Evolutionary conservation across 2,888 invertebrate genomes (phyloP).

Genomic region (Drosophila mulleri): DNA sequence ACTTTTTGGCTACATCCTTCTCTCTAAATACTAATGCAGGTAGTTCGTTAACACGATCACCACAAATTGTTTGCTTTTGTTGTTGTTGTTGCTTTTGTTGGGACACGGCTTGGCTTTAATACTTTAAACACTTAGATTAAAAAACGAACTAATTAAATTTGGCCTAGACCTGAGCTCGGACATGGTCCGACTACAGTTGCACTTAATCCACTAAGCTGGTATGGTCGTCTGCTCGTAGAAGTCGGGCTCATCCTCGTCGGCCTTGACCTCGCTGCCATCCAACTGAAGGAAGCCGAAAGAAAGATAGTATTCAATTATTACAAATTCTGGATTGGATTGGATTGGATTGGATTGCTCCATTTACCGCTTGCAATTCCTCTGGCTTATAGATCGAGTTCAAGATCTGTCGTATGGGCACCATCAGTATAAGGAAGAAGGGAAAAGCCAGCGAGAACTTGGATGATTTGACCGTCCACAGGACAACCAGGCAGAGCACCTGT

Average conservation of each 20-base stretch:
- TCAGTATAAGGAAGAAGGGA: constrained; percentile 96
- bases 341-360: constrained; percentile 64
- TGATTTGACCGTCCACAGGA: constrained; percentile 95
- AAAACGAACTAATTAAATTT: constrained; percentile 59
- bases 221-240: constrained; percentile 96
- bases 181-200: constrained; percentile 16
- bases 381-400: constrained; percentile 91
- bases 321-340: neutral
- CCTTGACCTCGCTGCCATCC: constrained; percentile 93
- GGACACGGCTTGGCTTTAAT: constrained; percentile 62
- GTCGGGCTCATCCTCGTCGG: constrained; percentile 95
- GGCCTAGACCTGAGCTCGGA: constrained; percentile 31
- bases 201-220: constrained; percentile 87
- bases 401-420: constrained; percentile 94
- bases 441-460: constrained; percentile 95
- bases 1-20: constrained; percentile 32
- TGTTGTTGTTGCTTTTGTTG: constrained; percentile 27
- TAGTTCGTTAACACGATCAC: constrained; percentile 74
- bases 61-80: constrained; percentile 43
- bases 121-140: constrained; percentile 58
- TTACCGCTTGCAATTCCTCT: constrained; percentile 93
- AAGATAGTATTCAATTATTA: neutral
- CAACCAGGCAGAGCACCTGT: constrained; percentile 91
- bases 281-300: constrained; percentile 86
- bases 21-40: constrained; percentile 75